Evolutionary conservation across 2,888 invertebrate species (phyloP), one percentile per base, ranked within the genome.

Genomic region (Uropetala carovei): DNA sequence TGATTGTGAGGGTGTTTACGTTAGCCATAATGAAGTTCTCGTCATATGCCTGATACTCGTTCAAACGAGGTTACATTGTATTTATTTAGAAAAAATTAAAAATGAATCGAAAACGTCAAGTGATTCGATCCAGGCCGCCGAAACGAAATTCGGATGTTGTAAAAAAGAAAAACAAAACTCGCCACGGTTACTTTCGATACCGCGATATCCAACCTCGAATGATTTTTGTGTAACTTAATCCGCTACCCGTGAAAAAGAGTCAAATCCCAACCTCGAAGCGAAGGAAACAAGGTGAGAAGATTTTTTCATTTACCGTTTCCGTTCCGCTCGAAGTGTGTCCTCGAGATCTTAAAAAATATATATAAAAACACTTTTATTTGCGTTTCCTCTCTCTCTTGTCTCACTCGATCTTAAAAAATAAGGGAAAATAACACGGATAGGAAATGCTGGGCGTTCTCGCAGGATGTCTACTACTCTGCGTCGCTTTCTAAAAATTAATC

Each of bases 341-440:
- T 86, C 60, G 86, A 86, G 59, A 30, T 27, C 43, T 43, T 43
- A 43, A 43, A 43, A 43, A 43, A 43, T n/a, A n/a, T n/a, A n/a
- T n/a, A n/a, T n/a, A n/a, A 43, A 13, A 16, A n/a, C 13, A 30
- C 60, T 86, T 27, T 60, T 30, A 60, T 30, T 64, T 60, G 86
- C 60, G 60, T 86, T 86, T 86, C 59, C 85, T 86, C 59, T 83
- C 18, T 59, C 60, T 30, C 56, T 56, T 27, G 30, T 16, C 43
- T 16, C 82, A 56, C 82, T 14, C 43, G 43, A n/a, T n/a, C n/a
- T 43, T 3, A 43, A 43, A 43, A 43, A 43, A 43, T 43, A 5
- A n/a, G n/a, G n/a, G n/a, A n/a, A 5, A 43, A 43, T 43, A 43
- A 5, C 43, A 3, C 43, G 3, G 43, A 43, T 43, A 82, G 16